Evolutionary conservation across 2,888 invertebrate species (phyloP), one percentile per base, ranked within the genome.

Genomic region (Drosophila anceps): DNA sequence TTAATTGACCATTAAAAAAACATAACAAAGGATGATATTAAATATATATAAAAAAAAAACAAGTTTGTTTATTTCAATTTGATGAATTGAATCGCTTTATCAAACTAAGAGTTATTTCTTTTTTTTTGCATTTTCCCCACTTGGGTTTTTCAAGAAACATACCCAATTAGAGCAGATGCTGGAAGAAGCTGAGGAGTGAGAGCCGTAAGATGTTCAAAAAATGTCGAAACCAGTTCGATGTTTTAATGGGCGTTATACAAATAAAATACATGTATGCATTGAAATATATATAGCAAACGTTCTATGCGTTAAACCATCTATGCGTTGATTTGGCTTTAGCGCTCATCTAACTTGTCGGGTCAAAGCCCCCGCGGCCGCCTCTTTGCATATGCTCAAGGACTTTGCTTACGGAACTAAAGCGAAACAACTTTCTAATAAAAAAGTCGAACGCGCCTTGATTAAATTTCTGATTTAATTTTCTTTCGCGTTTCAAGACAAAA

Each of bases 371-470:
- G 55, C 44, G 35, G 41, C 20, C 54, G 48, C 8, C 66, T 60
- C 72, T 78, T 72, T 74, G 69, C 50, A 57, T 65, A 64, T 53
- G 67, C 68, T 66, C 84, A 85, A 85, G 84, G 84, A 89, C 89
- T 69, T 39, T 46, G 72, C 44, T 84, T 82, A 87, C 88, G 90
- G 84, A 85, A 85, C 90, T 85, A 68, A 85, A 74, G 84, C 74
- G 83, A 90, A 85, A 85, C 85, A 87, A 90, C 86, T 87, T 87
- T 87, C 86, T 87, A 87, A 87, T 90, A 79, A 73, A 84, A 85
- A 88, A 81, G 79, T 77, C 44, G 63, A 61, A 59, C 66, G 57
- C 50, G 62, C 63, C 35, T 53, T 41, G 44, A 65, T 75, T 71
- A 57, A 64, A 86, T 73, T 63, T 76, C 68, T 84, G 76, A 79